Conservation (phyloP, 2,888 invertebrate species). For the Mystacides longicornis region DNA sequence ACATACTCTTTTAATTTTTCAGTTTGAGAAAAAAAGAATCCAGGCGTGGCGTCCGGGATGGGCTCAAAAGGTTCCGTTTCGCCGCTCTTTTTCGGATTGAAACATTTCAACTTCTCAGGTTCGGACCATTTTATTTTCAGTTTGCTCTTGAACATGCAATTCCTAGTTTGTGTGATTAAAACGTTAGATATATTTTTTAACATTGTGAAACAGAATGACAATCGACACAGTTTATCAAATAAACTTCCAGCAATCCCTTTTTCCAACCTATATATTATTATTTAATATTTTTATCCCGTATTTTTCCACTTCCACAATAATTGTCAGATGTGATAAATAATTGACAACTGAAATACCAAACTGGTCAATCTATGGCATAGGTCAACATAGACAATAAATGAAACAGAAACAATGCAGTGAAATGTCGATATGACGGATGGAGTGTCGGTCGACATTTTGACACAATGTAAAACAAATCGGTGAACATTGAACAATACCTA, state of each 20-base stretch:
- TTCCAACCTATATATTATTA: no score
- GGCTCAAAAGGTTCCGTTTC: constrained; percentile 37
- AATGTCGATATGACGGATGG: no score
- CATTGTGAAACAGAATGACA: neutral
- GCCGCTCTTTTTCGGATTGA: constrained; percentile 61
- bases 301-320: neutral
- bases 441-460: no score
- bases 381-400: no score
- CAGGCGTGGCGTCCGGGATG: neutral
- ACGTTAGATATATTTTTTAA: constrained; percentile 13
- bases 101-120: constrained; percentile 59
- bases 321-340: no score
- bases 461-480: no score
- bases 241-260: neutral
- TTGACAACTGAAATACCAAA: no score
- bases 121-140: constrained; percentile 72
- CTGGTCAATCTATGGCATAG: no score
- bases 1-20: neutral
- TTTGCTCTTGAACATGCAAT: constrained; percentile 50
- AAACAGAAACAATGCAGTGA: no score
- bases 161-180: constrained; percentile 7
- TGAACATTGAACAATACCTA: no score
- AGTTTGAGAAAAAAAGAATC: neutral
- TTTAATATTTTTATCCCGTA: no score
- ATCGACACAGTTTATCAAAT: neutral